Conservation (phyloP, 2,888 invertebrate species). For the Megaustenia siamemsis region DNA sequence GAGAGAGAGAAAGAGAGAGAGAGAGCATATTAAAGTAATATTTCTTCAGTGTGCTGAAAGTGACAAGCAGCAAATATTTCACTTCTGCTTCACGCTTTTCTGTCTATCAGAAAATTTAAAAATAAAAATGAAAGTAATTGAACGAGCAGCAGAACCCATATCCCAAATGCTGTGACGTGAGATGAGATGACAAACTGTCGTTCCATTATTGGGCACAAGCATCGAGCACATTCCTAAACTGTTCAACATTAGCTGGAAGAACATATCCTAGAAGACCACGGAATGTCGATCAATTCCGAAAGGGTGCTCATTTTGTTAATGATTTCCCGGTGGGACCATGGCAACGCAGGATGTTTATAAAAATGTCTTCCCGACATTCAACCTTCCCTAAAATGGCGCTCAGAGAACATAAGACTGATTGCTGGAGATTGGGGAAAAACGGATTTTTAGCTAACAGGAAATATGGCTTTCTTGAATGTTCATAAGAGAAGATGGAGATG, state of each 20-base stretch:
- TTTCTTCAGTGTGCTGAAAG: not conserved
- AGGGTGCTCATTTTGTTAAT: constrained; percentile 22
- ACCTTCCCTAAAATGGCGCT: not conserved
- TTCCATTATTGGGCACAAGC: not conserved
- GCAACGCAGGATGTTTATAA: constrained; percentile 3
- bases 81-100: not conserved
- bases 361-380: not conserved
- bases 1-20: constrained; percentile 41
- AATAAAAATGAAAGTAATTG: not conserved
- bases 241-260: not conserved
- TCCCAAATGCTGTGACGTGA: not conserved
- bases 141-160: not conserved
- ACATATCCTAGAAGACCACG: not conserved
- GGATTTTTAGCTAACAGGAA: too few relatives aligned
- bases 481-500: too few relatives aligned
- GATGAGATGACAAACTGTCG: not conserved
- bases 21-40: not conserved
- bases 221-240: not conserved
- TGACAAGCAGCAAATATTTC: not conserved
- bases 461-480: too few relatives aligned
- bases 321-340: constrained; percentile 10
- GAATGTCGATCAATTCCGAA: constrained; percentile 16
- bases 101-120: not conserved
- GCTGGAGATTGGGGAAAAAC: not conserved
- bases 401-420: not conserved